A percentile compares a stretch with the other conserved stretches of the same genome.
These are phyloP conservation scores for Manis crassicaudata DNA, from an alignment of 2,797 vertebrate species.

Conservation along the genomic window DNA sequence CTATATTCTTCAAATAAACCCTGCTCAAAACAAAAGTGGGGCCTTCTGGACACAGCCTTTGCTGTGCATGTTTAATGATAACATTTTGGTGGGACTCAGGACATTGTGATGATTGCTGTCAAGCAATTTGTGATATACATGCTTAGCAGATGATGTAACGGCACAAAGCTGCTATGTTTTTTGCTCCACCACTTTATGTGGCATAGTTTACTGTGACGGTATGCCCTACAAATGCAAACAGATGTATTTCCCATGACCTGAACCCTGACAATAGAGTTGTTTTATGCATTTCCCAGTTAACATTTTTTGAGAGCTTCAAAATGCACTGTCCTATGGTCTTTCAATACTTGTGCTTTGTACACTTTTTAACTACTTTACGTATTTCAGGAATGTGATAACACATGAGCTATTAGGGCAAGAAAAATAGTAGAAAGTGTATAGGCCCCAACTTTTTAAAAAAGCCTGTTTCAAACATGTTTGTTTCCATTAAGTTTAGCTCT, in stretches of 20 bases:
- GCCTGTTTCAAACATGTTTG: conserved; percentile 31
- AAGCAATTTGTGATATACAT: conserved; percentile 74
- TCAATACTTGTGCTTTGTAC: conserved; percentile 31
- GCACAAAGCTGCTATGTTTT: background rate
- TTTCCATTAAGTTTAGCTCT: conserved; percentile 6
- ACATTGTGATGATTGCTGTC: conserved; percentile 53
- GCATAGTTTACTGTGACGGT: conserved; percentile 63
- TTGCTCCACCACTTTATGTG: background rate
- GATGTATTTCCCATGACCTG: conserved; percentile 80
- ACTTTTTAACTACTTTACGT: conserved; percentile 43
- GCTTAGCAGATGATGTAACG: conserved; percentile 75
- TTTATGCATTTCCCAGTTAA: conserved; percentile 61
- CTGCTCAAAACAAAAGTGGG: conserved; percentile 65
- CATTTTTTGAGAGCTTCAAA: conserved; percentile 51
- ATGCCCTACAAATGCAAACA: conserved; percentile 74
- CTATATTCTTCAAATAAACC: conserved; percentile 73
- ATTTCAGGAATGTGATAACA: conserved; percentile 59
- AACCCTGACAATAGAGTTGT: conserved; percentile 52
- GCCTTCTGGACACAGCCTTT: conserved; percentile 71
- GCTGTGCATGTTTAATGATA: conserved; percentile 71
- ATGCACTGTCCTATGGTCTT: background rate
- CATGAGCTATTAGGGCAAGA: conserved; percentile 39
- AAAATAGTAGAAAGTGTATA: conserved; percentile 25
- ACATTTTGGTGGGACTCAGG: conserved; percentile 69
- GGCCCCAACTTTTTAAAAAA: background rate